phyloP scores from a whole-genome alignment of 1,140 invertebrate genomes.

The Scylla paramamosain region DNA sequence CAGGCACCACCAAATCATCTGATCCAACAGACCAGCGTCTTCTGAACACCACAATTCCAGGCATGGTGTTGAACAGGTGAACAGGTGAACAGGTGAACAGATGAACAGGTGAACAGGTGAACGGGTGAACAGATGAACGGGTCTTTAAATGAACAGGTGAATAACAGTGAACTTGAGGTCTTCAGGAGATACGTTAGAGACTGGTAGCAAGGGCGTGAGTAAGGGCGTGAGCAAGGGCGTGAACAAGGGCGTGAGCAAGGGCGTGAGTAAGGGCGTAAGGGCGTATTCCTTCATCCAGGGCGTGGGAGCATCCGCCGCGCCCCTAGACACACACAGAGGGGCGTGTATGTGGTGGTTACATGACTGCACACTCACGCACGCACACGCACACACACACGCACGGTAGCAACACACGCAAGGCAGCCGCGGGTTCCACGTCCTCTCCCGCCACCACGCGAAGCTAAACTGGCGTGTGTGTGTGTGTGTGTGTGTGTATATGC shows the following conservation, averaged over 20 bases:
- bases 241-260: too few relatives aligned
- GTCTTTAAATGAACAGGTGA: background rate
- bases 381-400: constrained; percentile 14
- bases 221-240: too few relatives aligned
- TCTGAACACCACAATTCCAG: constrained; percentile 91
- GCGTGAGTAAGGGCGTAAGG: background rate
- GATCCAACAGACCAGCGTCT: constrained; percentile 93
- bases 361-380: background rate
- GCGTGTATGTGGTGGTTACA: too few relatives aligned
- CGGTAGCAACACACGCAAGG: background rate
- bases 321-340: too few relatives aligned
- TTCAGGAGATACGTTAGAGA: background rate
- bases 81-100: background rate
- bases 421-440: too few relatives aligned
- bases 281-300: too few relatives aligned
- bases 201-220: too few relatives aligned
- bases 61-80: constrained; percentile 83
- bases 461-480: too few relatives aligned
- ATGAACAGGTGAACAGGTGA: background rate
- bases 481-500: too few relatives aligned
- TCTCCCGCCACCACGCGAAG: too few relatives aligned
- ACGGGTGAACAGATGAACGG: background rate
- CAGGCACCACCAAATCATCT: constrained; percentile 93
- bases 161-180: background rate
- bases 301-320: too few relatives aligned